A percentile compares a stretch with the other conserved stretches of the same genome.
Evolutionary conservation across 1,140 invertebrate genomes (phyloP).

Genomic region (Hyphantria cunea): DNA sequence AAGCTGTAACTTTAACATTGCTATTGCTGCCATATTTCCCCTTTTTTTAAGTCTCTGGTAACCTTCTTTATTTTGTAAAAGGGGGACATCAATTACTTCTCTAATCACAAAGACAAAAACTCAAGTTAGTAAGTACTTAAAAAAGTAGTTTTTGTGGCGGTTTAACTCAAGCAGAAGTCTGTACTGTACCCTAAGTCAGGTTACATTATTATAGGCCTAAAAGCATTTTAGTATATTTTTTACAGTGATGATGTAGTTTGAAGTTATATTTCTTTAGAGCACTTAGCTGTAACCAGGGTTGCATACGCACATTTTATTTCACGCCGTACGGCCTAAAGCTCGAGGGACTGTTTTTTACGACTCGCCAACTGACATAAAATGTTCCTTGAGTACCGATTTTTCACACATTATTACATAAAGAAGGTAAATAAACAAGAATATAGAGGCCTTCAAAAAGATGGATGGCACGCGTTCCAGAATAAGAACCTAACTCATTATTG

Average conservation of each 20-base stretch:
- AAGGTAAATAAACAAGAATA: slow-evolving; percentile 20
- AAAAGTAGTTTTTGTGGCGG: too few relatives aligned
- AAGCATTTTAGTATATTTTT: slow-evolving; percentile 4
- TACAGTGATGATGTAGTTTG: slow-evolving; percentile 9
- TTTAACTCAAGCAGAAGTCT: too few relatives aligned
- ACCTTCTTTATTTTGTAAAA: too few relatives aligned
- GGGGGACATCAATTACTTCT: too few relatives aligned
- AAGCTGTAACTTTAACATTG: too few relatives aligned
- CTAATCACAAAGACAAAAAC: too few relatives aligned
- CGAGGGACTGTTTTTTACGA: slow-evolving; percentile 23
- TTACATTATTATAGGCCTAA: not conserved
- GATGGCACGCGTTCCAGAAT: not conserved
- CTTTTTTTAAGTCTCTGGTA: too few relatives aligned
- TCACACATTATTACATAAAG: slow-evolving; percentile 21
- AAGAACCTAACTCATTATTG: not conserved
- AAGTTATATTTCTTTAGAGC: slow-evolving; percentile 12
- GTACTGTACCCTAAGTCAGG: not conserved
- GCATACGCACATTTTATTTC: slow-evolving; percentile 17
- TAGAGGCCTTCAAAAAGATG: slow-evolving; percentile 3
- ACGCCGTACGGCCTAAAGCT: not conserved
- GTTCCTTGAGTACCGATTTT: slow-evolving; percentile 25
- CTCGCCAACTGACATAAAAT: slow-evolving; percentile 26
- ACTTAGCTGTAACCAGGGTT: slow-evolving; percentile 12
- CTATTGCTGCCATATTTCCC: too few relatives aligned
- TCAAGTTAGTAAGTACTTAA: too few relatives aligned